phyloP scores from a whole-genome alignment of 2,888 invertebrate genomes.

The Malachius bipustulatus region DNA sequence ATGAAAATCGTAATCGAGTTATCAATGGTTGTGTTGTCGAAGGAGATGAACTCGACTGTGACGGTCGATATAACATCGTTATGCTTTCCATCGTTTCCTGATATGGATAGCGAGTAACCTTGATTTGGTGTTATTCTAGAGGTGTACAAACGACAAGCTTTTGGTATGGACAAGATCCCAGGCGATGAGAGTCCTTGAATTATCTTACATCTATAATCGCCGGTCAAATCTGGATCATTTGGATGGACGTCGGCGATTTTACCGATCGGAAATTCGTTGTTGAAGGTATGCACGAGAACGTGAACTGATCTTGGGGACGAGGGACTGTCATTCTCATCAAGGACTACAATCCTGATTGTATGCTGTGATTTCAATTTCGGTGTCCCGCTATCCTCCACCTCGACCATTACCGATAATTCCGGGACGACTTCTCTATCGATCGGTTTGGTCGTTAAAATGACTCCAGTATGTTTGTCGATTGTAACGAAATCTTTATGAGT shows the following conservation, averaged over 20 bases:
- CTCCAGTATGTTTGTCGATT: conserved; percentile 68
- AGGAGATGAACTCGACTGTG: conserved; percentile 67
- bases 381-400: conserved; percentile 79
- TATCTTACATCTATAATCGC: conserved; percentile 78
- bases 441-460: conserved; percentile 63
- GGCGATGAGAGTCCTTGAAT: conserved; percentile 49
- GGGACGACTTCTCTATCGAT: conserved; percentile 76
- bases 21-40: conserved; percentile 70
- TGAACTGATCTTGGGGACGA: conserved; percentile 74
- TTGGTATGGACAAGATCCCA: conserved; percentile 56
- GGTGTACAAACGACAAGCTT: conserved; percentile 69
- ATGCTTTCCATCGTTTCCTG: conserved; percentile 84
- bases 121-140: conserved; percentile 57
- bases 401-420: conserved; percentile 59
- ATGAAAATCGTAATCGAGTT: conserved; percentile 71
- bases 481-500: conserved; percentile 63
- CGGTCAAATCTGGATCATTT: conserved; percentile 80
- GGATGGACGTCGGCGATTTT: conserved; percentile 87
- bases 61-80: conserved; percentile 78
- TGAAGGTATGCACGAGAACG: conserved; percentile 64
- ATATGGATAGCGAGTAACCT: conserved; percentile 66
- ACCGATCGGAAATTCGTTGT: conserved; percentile 62
- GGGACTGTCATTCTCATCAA: conserved; percentile 86
- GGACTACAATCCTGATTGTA: conserved; percentile 58
- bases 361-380: conserved; percentile 76